Evolutionary conservation across 2,113 vertebrate genomes (phyloP).

Genomic region (Thalassoma bifasciatum): DNA sequence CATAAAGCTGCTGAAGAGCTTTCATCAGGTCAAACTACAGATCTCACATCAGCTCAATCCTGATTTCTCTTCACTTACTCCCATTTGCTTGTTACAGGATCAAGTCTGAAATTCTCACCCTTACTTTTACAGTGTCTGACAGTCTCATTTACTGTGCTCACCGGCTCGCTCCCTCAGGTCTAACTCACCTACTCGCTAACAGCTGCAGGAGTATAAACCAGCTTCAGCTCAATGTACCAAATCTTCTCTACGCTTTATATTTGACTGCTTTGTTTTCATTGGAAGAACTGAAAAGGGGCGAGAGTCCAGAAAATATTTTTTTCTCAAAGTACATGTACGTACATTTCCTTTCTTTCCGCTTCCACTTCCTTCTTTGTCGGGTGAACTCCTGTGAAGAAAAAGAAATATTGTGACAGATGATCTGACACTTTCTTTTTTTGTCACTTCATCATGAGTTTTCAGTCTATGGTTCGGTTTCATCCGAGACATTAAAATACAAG

Average conservation of each 20-base stretch:
- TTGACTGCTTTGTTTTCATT: too few species aligned
- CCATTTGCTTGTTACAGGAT: too few species aligned
- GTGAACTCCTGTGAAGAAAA: conserved; percentile 87
- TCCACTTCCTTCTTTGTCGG: conserved; percentile 94
- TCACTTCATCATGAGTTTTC: background rate
- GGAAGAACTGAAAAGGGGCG: too few species aligned
- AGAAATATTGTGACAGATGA: background rate
- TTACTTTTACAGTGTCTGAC: background rate
- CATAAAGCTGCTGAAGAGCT: too few species aligned
- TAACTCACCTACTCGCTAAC: too few species aligned
- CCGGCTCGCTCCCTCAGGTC: background rate
- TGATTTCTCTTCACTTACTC: too few species aligned
- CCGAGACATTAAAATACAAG: background rate
- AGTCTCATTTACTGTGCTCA: background rate
- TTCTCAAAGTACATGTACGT: conserved; percentile 28
- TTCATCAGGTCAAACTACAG: too few species aligned
- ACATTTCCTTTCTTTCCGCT: conserved; percentile 82
- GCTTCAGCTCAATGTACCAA: too few species aligned
- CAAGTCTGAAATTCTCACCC: background rate
- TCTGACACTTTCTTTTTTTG: background rate
- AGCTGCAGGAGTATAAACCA: too few species aligned
- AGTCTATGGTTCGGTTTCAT: background rate
- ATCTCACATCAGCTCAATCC: too few species aligned
- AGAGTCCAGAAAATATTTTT: too few species aligned
- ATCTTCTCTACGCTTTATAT: too few species aligned